Conservation (phyloP, 2,113 vertebrate genomes). For the Megaptera novaeangliae region DNA sequence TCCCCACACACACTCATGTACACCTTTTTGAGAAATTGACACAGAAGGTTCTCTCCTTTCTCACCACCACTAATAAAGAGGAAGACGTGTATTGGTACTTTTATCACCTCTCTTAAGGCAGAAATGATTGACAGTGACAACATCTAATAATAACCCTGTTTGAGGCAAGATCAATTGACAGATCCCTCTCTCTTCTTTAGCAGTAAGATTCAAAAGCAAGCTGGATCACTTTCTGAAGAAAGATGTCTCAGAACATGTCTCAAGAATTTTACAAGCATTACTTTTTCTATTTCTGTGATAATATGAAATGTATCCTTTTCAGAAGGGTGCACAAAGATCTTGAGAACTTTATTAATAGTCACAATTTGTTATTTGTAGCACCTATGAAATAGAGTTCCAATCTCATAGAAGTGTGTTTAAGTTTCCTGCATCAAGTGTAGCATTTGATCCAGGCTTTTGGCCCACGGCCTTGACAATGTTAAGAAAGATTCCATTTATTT, state of each 20-base stretch:
- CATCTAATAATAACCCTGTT: background rate
- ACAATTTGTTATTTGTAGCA: background rate
- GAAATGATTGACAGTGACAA: background rate
- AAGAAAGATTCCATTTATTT: background rate
- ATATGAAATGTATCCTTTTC: background rate
- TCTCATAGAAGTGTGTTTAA: background rate
- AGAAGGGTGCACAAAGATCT: background rate
- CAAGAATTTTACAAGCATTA: background rate
- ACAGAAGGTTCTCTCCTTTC: background rate
- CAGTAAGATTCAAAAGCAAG: background rate
- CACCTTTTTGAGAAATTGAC: background rate
- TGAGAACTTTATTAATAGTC: background rate
- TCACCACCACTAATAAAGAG: background rate
- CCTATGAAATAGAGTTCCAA: background rate
- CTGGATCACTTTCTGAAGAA: background rate
- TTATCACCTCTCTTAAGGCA: background rate
- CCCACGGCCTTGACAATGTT: background rate
- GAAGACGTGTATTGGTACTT: background rate
- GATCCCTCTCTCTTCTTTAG: background rate
- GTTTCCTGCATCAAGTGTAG: background rate
- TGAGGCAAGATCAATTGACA: background rate
- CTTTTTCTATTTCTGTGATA: background rate
- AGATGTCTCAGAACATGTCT: background rate
- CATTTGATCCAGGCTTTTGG: background rate
- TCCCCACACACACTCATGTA: too few relatives aligned